Evolutionary conservation across 2,797 vertebrate genomes (phyloP).

Genomic region (Chiloscyllium punctatum): DNA sequence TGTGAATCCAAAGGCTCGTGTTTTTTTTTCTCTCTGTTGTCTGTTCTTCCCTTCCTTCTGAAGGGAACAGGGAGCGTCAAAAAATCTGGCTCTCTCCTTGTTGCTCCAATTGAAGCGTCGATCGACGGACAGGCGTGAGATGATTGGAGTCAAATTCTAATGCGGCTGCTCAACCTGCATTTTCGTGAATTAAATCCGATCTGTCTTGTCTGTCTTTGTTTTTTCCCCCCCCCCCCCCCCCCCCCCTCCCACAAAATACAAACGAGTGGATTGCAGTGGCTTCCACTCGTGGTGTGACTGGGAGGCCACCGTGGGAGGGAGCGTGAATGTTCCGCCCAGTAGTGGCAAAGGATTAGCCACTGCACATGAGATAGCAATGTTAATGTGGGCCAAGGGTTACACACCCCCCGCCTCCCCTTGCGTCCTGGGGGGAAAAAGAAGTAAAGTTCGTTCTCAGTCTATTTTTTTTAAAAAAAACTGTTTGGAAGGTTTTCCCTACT

Average conservation of each 20-base stretch:
- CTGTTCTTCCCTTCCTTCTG: not conserved
- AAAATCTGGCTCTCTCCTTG: not conserved
- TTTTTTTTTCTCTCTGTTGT: too few species aligned
- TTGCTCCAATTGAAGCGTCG: not conserved
- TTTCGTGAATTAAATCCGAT: not conserved
- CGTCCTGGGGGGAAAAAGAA: too few species aligned
- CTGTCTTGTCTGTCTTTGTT: not conserved
- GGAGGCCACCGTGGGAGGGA: not conserved
- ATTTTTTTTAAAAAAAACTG: not conserved
- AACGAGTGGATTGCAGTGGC: not conserved
- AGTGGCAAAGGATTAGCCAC: not conserved
- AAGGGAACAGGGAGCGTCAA: not conserved
- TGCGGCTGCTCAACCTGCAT: not conserved
- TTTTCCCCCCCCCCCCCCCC: too few species aligned
- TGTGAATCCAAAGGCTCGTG: not conserved
- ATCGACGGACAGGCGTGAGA: not conserved
- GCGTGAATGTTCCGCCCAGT: not conserved
- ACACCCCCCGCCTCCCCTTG: too few species aligned
- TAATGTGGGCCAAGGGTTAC: not conserved
- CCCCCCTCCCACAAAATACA: not conserved
- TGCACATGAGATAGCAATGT: not conserved
- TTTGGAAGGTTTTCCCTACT: not conserved
- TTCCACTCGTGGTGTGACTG: not conserved
- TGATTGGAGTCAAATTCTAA: not conserved
- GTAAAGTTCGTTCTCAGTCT: not conserved